A percentile compares a stretch with the other conserved stretches of the same genome.
phyloP scores from a whole-genome alignment of 2,113 vertebrate species.

The Carlito syrichta region DNA sequence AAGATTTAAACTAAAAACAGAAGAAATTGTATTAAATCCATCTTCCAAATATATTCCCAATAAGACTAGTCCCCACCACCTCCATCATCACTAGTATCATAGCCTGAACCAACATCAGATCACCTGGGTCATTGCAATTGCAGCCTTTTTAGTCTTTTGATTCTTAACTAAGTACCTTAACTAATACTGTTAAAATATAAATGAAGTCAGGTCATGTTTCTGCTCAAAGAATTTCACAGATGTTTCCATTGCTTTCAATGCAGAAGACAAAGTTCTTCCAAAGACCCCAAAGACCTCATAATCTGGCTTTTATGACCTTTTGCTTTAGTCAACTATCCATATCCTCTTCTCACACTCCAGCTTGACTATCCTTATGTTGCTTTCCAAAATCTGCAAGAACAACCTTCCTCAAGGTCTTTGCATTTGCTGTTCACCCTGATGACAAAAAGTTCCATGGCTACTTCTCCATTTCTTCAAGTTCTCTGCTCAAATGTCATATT shows the following conservation, averaged over 20 bases:
- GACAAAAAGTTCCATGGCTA: no score
- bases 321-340: not conserved
- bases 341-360: not conserved
- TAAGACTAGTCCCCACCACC: not conserved
- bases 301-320: not conserved
- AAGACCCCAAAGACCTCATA: not conserved
- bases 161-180: not conserved
- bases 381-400: not conserved
- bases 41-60: not conserved
- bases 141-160: not conserved
- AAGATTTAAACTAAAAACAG: not conserved
- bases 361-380: not conserved
- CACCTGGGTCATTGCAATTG: not conserved
- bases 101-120: not conserved
- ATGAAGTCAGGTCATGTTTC: not conserved
- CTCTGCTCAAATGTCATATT: not conserved
- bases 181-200: not conserved
- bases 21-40: not conserved
- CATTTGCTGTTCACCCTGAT: not conserved
- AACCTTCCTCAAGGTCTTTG: not conserved
- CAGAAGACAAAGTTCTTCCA: not conserved
- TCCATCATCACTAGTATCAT: not conserved
- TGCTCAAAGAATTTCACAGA: not conserved
- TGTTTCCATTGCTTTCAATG: not conserved
- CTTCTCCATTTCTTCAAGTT: not conserved